Evolutionary conservation across 1,140 invertebrate genomes (phyloP).

Genomic region (Tetramorium alpestre): DNA sequence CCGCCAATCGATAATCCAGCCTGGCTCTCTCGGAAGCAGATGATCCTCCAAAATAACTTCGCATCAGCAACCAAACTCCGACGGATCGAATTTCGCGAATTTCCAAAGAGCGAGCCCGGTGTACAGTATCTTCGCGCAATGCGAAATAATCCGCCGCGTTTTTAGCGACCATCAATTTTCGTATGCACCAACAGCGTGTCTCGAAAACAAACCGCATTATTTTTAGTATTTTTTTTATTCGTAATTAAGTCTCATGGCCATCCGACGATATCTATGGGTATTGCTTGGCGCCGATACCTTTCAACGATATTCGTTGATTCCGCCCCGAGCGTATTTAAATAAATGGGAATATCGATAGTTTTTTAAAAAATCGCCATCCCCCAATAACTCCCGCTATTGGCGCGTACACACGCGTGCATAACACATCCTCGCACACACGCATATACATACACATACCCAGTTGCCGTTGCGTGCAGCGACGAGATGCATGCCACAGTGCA

Average conservation of each 20-base stretch:
- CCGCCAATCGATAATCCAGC: slow-evolving; percentile 9
- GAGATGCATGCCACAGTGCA: slow-evolving; percentile 22
- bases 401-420: background rate
- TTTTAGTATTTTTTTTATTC: background rate
- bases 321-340: background rate
- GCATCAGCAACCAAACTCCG: background rate
- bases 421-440: background rate
- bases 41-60: slow-evolving; percentile 7
- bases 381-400: slow-evolving; percentile 19
- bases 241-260: background rate
- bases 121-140: background rate
- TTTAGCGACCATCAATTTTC: slow-evolving; percentile 4
- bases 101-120: background rate
- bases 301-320: slow-evolving; percentile 16
- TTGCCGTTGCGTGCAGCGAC: slow-evolving; percentile 6
- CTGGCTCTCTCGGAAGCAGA: background rate
- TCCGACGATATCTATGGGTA: background rate
- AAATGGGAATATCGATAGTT: slow-evolving; percentile 35
- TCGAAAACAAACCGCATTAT: background rate
- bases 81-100: background rate
- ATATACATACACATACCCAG: background rate
- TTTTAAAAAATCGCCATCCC: slow-evolving; percentile 31
- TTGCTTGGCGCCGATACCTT: background rate
- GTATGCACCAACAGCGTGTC: background rate
- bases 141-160: background rate